phyloP scores from a whole-genome alignment of 2,797 vertebrate genomes.

The Channallabes apus region DNA sequence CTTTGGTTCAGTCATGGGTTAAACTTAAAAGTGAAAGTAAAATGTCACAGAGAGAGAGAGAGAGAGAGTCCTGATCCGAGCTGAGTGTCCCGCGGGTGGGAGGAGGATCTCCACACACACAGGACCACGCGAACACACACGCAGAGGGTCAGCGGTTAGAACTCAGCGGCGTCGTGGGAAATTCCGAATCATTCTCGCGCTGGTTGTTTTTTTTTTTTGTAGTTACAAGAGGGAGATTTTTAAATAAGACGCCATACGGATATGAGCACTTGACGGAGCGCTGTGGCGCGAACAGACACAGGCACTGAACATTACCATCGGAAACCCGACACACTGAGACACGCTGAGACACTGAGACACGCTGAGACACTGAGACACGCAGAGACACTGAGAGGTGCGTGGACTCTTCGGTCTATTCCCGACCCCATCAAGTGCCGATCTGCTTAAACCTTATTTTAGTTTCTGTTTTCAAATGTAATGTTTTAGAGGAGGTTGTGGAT shows the following conservation, averaged over 20 bases:
- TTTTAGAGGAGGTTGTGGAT: background rate
- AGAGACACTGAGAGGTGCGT: slow-evolving; percentile 23
- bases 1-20: background rate
- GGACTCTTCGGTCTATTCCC: background rate
- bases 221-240: slow-evolving; percentile 2
- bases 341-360: background rate
- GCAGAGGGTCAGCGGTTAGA: background rate
- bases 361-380: too few species aligned
- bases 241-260: background rate
- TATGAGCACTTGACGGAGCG: background rate
- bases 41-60: background rate
- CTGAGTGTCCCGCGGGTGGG: background rate
- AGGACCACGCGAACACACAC: slow-evolving; percentile 2
- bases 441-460: background rate
- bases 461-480: background rate
- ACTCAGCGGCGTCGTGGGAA: background rate
- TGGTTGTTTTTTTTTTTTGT: background rate
- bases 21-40: slow-evolving; percentile 42
- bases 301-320: too few species aligned
- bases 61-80: background rate
- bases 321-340: too few species aligned
- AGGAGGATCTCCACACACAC: background rate
- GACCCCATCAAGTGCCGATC: background rate
- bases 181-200: slow-evolving; percentile 15
- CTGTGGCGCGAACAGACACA: background rate